A percentile compares a stretch with the other conserved stretches of the same genome.
Conservation (phyloP, 2,113 vertebrate genomes). For the Diadophis punctatus region DNA sequence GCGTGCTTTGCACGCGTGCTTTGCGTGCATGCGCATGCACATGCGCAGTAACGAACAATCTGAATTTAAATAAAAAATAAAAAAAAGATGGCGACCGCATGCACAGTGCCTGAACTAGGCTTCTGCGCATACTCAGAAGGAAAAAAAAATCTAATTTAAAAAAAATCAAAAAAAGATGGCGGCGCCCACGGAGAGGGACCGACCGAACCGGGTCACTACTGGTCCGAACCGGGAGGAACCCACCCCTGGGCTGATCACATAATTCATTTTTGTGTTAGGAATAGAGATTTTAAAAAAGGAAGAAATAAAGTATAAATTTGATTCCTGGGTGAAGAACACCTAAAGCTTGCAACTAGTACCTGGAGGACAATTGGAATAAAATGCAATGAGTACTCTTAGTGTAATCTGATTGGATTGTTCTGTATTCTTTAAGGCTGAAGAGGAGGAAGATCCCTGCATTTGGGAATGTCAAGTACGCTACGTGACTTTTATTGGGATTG, state of each 20-base stretch:
- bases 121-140: too few relatives aligned
- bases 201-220: too few relatives aligned
- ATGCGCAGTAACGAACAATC: too few relatives aligned
- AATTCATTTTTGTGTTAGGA: neutral
- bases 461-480: slow-evolving; percentile 92
- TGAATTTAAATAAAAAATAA: too few relatives aligned
- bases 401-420: neutral
- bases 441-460: slow-evolving; percentile 69
- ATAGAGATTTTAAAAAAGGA: neutral
- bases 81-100: too few relatives aligned
- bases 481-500: slow-evolving; percentile 85
- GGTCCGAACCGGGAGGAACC: too few relatives aligned
- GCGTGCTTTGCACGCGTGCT: too few relatives aligned
- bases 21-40: too few relatives aligned
- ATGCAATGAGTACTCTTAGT: neutral
- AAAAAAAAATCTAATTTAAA: too few relatives aligned
- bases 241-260: neutral
- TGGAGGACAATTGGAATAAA: neutral
- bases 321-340: neutral
- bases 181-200: too few relatives aligned
- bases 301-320: neutral
- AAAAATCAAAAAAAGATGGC: too few relatives aligned
- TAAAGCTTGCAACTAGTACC: neutral
- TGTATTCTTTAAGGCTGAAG: slow-evolving; percentile 60
- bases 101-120: too few relatives aligned